Evolutionary conservation across 2,797 vertebrate species (phyloP), one percentile per base, ranked within the genome.

Genomic region (Ctenopoma multispine): DNA sequence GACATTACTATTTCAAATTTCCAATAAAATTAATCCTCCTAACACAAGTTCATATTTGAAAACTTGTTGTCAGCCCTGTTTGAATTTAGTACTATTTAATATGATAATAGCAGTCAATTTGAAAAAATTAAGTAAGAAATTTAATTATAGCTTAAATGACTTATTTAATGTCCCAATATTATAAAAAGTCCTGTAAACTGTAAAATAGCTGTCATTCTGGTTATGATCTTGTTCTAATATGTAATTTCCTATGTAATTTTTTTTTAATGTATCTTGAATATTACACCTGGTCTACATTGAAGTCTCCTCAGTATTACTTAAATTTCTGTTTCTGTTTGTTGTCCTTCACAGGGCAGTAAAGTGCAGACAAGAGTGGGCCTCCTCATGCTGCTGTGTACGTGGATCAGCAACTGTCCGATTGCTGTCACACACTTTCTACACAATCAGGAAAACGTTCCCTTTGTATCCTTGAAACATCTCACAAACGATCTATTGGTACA

Each of bases 361-460:
- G 95, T 99, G 14, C 98, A 99, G 91, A 98, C 98, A 44, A 95
- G 97, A 74, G 97, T 99, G 64, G 98, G 98, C 71, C 94, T 99
- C 8, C 92, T 99, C 86, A 98, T 99, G 95, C 88, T 99, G 87
- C 96, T 99, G 69, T 99, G 98, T 78, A 99, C 98, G 0, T 99
- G 98, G 98, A 94, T 99, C 80, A 98, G 94, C 91, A 97, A 95
- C 93, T 99, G 98, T 84, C 97, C 98, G 0, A 99, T 99, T 38
- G 98, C 98, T 0, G 98, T 99, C 85, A 98, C 96, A 2, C 97
- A 99, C 90, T 99, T 99, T 87, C 96, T 99, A 47, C 98, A 99
- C 93, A 99, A 99, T 70, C 95, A 97, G 80, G 95, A 97, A 84
- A 99, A 99, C 21, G 93, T 99, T 69, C 98, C 98, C 54, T 99